Conservation (phyloP, 2,888 invertebrate species). For the Neoaliturus tenellus region DNA sequence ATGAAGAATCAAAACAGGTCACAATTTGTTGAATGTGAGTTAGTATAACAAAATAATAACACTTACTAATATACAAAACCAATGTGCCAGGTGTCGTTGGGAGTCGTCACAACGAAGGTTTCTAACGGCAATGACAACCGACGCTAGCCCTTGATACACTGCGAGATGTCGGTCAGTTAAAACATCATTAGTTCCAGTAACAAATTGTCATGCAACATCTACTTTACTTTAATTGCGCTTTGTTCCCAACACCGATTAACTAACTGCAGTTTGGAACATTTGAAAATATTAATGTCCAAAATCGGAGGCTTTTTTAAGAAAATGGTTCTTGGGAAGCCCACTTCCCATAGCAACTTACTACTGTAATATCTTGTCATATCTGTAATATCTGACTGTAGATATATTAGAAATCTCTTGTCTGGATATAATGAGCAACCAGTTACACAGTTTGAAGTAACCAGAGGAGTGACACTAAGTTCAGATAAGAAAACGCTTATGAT, state of each 20-base stretch:
- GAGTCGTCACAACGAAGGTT: conserved; percentile 5
- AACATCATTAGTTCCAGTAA: conserved; percentile 36
- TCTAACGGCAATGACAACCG: conserved; percentile 36
- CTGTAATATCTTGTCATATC: no score
- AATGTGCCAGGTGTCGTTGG: conserved; percentile 13
- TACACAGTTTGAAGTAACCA: no score
- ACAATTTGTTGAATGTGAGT: conserved; percentile 42
- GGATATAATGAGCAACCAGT: no score
- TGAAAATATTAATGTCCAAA: not conserved
- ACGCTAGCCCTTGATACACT: conserved; percentile 41
- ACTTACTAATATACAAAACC: conserved; percentile 51
- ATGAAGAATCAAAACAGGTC: not conserved
- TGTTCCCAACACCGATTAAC: conserved; percentile 42
- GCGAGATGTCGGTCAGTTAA: conserved; percentile 43
- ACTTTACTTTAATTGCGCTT: conserved; percentile 17
- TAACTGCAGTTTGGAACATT: conserved; percentile 8
- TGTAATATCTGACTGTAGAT: no score
- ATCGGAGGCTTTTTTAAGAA: no score
- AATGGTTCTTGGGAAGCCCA: no score
- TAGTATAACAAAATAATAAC: conserved; percentile 52
- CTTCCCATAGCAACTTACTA: no score
- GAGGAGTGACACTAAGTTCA: no score
- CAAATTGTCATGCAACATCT: conserved; percentile 40
- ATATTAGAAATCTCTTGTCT: no score
- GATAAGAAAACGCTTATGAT: no score